A percentile compares a stretch with the other conserved stretches of the same genome.
Evolutionary conservation across 2,113 vertebrate genomes (phyloP).

Genomic region (Eudorcas thomsonii): DNA sequence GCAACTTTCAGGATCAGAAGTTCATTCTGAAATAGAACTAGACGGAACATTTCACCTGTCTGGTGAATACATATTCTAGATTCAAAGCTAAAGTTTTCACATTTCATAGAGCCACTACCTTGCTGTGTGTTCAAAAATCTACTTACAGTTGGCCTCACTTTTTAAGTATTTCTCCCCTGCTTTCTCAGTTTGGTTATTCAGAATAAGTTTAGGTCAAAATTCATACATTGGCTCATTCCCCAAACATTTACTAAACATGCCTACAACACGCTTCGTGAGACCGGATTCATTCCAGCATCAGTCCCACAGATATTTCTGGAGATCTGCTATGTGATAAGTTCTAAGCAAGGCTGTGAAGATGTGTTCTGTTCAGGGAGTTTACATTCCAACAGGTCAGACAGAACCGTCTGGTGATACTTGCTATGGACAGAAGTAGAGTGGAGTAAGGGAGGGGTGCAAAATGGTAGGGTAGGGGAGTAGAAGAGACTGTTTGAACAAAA

Average conservation of each 20-base stretch:
- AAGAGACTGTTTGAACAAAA: neutral
- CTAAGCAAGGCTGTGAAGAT: neutral
- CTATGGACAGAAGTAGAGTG: neutral
- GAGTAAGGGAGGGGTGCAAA: neutral
- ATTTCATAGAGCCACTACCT: neutral
- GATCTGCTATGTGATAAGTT: neutral
- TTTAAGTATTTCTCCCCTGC: neutral
- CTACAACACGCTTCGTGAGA: neutral
- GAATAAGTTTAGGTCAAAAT: neutral
- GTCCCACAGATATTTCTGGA: neutral
- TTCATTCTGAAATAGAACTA: neutral
- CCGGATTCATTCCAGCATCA: too few relatives aligned
- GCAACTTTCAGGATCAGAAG: neutral
- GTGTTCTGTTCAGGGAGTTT: neutral
- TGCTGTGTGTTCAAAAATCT: neutral
- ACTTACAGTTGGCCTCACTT: neutral
- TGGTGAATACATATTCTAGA: neutral
- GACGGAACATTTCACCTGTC: neutral
- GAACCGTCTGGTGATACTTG: neutral
- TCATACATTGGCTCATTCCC: neutral
- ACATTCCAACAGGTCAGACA: neutral
- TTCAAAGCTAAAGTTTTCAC: neutral
- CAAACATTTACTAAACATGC: neutral
- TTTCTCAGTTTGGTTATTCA: neutral
- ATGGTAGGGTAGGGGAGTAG: neutral